These are phyloP conservation scores for Agonopterix alstromeriana DNA, from an alignment of 2,888 invertebrate genomes.

Conservation along the genomic window DNA sequence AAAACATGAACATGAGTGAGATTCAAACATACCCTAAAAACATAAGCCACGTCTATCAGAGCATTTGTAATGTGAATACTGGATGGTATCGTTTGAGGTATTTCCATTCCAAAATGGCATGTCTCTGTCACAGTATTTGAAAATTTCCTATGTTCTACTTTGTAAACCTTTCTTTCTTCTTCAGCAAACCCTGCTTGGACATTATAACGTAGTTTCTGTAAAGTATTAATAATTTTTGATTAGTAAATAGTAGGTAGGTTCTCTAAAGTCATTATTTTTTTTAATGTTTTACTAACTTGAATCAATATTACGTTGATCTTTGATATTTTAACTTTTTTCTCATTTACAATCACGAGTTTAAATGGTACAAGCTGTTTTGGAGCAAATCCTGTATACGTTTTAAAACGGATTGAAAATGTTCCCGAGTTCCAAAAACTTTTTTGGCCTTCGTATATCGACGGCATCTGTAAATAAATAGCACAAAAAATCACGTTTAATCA, in stretches of 20 bases:
- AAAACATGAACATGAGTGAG: neutral
- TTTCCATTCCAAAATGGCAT: constrained; percentile 41
- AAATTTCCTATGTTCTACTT: constrained; percentile 33
- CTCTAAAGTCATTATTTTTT: neutral
- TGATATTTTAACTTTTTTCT: constrained; percentile 39
- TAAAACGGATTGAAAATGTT: constrained; percentile 34
- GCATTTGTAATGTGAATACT: constrained; percentile 38
- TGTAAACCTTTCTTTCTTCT: constrained; percentile 40
- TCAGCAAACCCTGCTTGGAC: constrained; percentile 44
- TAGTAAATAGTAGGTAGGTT: neutral
- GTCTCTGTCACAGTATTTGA: constrained; percentile 33
- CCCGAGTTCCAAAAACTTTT: constrained; percentile 38
- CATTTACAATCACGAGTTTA: constrained; percentile 44
- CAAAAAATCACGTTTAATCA: too few relatives aligned
- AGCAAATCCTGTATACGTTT: constrained; percentile 49
- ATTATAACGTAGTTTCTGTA: constrained; percentile 50
- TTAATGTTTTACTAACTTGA: constrained; percentile 37
- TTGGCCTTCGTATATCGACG: constrained; percentile 34
- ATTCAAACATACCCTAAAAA: constrained; percentile 37
- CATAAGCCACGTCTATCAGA: constrained; percentile 52
- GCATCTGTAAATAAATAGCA: constrained; percentile 30
- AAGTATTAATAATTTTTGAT: constrained; percentile 10
- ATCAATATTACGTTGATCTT: constrained; percentile 41
- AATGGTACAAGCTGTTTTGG: constrained; percentile 47
- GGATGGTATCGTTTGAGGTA: constrained; percentile 49